Conservation (phyloP, 2,888 invertebrate genomes). For the Pediacus dermestoides region DNA sequence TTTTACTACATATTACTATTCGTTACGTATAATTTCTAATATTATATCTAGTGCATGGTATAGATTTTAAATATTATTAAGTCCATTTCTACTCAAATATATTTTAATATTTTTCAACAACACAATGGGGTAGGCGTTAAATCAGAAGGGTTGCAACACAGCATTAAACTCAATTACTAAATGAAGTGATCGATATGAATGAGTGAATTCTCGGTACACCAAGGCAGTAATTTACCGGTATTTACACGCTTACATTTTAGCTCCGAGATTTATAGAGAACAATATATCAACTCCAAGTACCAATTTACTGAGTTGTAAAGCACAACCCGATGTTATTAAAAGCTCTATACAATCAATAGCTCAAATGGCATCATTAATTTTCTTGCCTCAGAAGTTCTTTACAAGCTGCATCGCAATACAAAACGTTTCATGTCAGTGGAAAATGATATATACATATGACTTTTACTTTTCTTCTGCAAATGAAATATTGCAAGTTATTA, state of each 20-base stretch:
- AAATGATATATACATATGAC: constrained; percentile 34
- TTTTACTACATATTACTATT: too few relatives aligned
- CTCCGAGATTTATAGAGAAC: constrained; percentile 38
- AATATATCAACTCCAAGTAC: constrained; percentile 40
- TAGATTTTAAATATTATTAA: too few relatives aligned
- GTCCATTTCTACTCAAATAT: too few relatives aligned
- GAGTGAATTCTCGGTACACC: constrained; percentile 37
- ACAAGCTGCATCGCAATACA: constrained; percentile 30
- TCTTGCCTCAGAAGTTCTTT: constrained; percentile 37
- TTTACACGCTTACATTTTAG: constrained; percentile 39
- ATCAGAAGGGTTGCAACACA: constrained; percentile 18
- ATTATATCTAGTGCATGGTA: too few relatives aligned
- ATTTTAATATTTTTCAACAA: too few relatives aligned
- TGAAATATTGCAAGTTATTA: constrained; percentile 22
- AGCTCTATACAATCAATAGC: constrained; percentile 40
- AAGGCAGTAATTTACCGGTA: constrained; percentile 38
- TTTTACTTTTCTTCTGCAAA: constrained; percentile 29
- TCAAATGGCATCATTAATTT: constrained; percentile 41
- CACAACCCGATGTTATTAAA: constrained; percentile 41
- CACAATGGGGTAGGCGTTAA: constrained; percentile 15
- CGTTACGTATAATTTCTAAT: too few relatives aligned
- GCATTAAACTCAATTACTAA: constrained; percentile 35
- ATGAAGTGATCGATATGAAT: constrained; percentile 38
- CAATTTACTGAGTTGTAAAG: constrained; percentile 41
- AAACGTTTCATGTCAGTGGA: constrained; percentile 30